Evolutionary conservation across 1,140 invertebrate genomes (phyloP).

Genomic region (Caligus rogercresseyi): DNA sequence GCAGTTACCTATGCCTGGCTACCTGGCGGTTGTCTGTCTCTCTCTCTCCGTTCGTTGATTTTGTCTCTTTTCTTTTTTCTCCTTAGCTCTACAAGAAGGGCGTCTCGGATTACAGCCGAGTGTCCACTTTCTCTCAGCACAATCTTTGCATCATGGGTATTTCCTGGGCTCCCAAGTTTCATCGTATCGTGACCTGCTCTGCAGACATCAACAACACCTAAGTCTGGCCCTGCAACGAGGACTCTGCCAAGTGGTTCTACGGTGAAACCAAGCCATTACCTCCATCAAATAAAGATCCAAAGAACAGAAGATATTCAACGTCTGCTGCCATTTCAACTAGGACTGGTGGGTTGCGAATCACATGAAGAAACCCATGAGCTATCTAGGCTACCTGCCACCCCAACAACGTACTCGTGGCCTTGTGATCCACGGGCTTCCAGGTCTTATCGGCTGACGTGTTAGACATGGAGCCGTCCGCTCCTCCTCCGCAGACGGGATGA

Average conservation of each 20-base stretch:
- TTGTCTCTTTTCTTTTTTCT: neutral
- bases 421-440: conserved; percentile 87
- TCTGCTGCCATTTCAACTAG: conserved; percentile 95
- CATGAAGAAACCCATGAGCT: conserved; percentile 94
- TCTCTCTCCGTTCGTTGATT: too few relatives aligned
- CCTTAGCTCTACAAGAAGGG: conserved; percentile 26
- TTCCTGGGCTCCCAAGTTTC: conserved; percentile 95
- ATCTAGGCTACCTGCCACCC: conserved; percentile 96
- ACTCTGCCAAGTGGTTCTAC: conserved; percentile 79
- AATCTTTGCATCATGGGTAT: conserved; percentile 93
- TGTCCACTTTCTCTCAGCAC: conserved; percentile 74
- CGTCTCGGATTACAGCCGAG: conserved; percentile 56
- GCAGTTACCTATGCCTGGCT: too few relatives aligned
- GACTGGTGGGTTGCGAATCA: conserved; percentile 99
- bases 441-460: conserved; percentile 94
- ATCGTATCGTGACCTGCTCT: conserved; percentile 95
- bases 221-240: conserved; percentile 69
- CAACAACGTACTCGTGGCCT: conserved; percentile 78
- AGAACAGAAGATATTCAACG: conserved; percentile 90
- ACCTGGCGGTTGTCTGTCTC: too few relatives aligned
- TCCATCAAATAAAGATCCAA: conserved; percentile 97
- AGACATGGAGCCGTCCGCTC: conserved; percentile 82
- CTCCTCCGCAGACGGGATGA: conserved; percentile 85
- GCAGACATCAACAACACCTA: conserved; percentile 97
- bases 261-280: conserved; percentile 91